Conservation (phyloP, 2,113 vertebrate species). For the Stigmatopora nigra region DNA sequence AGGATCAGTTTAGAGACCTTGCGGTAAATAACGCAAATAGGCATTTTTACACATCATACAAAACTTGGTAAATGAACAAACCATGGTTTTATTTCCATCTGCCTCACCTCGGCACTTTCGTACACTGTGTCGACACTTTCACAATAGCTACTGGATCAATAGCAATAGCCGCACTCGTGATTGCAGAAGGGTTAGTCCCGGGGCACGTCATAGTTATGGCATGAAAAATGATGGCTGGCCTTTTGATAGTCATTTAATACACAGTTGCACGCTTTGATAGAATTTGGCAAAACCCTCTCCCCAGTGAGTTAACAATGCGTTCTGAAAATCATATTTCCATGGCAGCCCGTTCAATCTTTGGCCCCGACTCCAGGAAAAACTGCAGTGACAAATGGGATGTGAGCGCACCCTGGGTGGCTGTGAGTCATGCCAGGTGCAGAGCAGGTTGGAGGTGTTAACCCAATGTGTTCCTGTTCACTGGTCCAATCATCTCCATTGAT, state of each 20-base stretch:
- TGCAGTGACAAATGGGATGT: conserved; percentile 61
- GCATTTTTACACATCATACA: conserved; percentile 39
- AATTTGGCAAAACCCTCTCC: conserved; percentile 66
- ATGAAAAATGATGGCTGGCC: conserved; percentile 58
- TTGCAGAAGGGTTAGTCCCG: conserved; percentile 30
- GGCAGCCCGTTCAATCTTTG: conserved; percentile 58
- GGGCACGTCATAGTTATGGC: conserved; percentile 48
- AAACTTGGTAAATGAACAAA: conserved; percentile 30
- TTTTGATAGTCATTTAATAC: conserved; percentile 66
- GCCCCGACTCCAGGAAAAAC: conserved; percentile 44
- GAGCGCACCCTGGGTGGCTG: conserved; percentile 46
- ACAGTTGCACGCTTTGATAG: conserved; percentile 65
- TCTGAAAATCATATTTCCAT: conserved; percentile 62
- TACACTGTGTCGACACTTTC: conserved; percentile 33
- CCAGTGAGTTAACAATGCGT: conserved; percentile 64
- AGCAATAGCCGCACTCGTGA: conserved; percentile 39
- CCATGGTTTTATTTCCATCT: conserved; percentile 34
- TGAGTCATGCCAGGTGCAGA: conserved; percentile 58
- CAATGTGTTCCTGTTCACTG: conserved; percentile 70
- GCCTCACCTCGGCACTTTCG: conserved; percentile 21
- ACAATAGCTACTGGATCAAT: conserved; percentile 44
- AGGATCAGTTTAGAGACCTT: background rate
- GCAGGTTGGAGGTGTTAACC: conserved; percentile 60
- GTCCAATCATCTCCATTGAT: conserved; percentile 68
- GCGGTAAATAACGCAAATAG: conserved; percentile 31